Evolutionary conservation across 1,140 invertebrate genomes (phyloP).

Genomic region (Nebria ingens): DNA sequence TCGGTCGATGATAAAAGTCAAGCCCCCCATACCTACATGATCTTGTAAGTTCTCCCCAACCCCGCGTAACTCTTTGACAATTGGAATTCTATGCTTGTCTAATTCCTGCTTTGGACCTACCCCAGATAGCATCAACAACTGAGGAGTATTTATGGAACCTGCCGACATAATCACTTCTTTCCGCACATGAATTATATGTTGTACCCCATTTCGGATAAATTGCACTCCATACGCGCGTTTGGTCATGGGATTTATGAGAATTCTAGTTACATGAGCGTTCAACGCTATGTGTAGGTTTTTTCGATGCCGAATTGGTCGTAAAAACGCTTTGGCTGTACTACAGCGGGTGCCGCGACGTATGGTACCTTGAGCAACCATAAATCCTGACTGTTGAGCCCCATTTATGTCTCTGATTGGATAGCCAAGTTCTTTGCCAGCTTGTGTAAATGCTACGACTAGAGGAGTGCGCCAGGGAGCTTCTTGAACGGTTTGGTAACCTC

Average conservation of each 20-base stretch:
- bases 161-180: slow-evolving; percentile 72
- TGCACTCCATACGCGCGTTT: slow-evolving; percentile 66
- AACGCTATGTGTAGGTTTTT: slow-evolving; percentile 70
- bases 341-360: slow-evolving; percentile 70
- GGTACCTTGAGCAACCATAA: slow-evolving; percentile 84
- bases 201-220: slow-evolving; percentile 56
- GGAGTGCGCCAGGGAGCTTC: slow-evolving; percentile 77
- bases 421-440: slow-evolving; percentile 77
- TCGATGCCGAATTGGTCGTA: slow-evolving; percentile 64
- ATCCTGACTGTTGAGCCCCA: slow-evolving; percentile 69
- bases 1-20: slow-evolving; percentile 67
- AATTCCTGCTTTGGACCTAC: slow-evolving; percentile 71
- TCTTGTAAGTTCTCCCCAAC: slow-evolving; percentile 71
- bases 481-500: slow-evolving; percentile 71
- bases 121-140: slow-evolving; percentile 79
- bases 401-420: slow-evolving; percentile 83
- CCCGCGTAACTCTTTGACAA: slow-evolving; percentile 62
- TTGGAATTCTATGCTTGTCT: slow-evolving; percentile 52
- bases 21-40: slow-evolving; percentile 69
- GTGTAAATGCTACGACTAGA: slow-evolving; percentile 67
- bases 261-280: slow-evolving; percentile 61
- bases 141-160: slow-evolving; percentile 68
- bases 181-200: slow-evolving; percentile 49
- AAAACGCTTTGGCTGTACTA: slow-evolving; percentile 82
- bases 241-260: slow-evolving; percentile 58